Evolutionary conservation across 2,888 invertebrate species (phyloP).

Genomic region (Keiferia lycopersicella): DNA sequence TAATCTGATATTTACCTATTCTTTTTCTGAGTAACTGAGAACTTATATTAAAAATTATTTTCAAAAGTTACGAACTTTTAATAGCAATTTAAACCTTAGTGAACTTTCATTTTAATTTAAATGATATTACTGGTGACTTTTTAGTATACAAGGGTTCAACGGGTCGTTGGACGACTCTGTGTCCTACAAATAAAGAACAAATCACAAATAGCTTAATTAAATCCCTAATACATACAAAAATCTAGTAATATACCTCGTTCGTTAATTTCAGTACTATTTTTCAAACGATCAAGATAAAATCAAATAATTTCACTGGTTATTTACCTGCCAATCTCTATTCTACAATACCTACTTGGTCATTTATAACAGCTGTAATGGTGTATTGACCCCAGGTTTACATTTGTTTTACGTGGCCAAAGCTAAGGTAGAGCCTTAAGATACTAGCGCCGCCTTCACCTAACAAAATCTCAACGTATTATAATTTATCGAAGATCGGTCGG

Average conservation of each 20-base stretch:
- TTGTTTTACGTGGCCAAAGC: background rate
- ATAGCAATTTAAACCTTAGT: background rate
- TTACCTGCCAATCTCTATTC: background rate
- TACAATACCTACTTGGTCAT: background rate
- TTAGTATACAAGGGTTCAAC: too few relatives aligned
- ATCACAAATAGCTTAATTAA: too few relatives aligned
- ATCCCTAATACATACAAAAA: too few relatives aligned
- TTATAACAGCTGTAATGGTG: background rate
- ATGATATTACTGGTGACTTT: background rate
- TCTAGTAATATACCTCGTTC: too few relatives aligned
- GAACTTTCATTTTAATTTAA: background rate
- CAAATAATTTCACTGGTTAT: background rate
- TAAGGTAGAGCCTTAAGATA: background rate
- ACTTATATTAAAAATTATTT: too few relatives aligned
- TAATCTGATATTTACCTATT: too few relatives aligned
- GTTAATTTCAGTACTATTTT: background rate
- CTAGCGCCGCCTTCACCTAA: too few relatives aligned
- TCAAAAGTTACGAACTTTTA: background rate
- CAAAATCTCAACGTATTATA: too few relatives aligned
- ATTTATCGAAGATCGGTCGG: too few relatives aligned
- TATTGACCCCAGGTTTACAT: background rate
- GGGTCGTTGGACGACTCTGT: too few relatives aligned
- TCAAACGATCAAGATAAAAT: background rate
- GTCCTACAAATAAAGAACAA: too few relatives aligned
- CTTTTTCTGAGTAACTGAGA: too few relatives aligned